These are phyloP conservation scores for Trinorchestia longiramus DNA, from an alignment of 1,140 invertebrate genomes.

Conservation along the genomic window DNA sequence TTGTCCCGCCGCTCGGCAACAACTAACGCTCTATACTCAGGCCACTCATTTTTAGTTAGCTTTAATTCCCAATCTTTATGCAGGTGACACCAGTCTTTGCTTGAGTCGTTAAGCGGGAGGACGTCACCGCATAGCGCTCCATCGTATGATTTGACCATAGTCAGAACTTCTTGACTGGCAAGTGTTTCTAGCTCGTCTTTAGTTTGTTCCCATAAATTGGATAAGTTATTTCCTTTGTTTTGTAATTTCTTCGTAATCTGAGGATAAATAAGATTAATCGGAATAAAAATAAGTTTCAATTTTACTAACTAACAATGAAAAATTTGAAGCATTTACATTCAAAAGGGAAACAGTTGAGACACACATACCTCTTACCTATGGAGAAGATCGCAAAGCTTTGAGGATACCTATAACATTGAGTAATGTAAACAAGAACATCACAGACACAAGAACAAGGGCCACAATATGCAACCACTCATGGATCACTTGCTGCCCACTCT, in stretches of 20 bases:
- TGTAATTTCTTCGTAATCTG: constrained; percentile 27
- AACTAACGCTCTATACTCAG: constrained; percentile 18
- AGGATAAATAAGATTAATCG: not conserved
- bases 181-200: constrained; percentile 44
- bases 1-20: constrained; percentile 1
- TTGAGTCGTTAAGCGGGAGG: not conserved
- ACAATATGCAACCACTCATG: too few species aligned
- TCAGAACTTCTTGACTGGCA: constrained; percentile 27
- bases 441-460: too few species aligned
- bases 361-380: too few species aligned
- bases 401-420: too few species aligned
- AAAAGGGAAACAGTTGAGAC: too few species aligned
- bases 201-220: constrained; percentile 40
- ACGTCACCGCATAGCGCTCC: not conserved
- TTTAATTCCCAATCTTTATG: not conserved
- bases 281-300: too few species aligned
- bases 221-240: constrained; percentile 10
- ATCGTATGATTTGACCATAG: not conserved
- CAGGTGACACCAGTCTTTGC: not conserved
- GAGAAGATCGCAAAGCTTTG: too few species aligned
- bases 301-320: too few species aligned
- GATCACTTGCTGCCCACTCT: too few species aligned
- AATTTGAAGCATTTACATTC: too few species aligned
- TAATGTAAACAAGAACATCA: too few species aligned
- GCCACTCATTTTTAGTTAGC: not conserved